Evolutionary conservation across 2,113 vertebrate genomes (phyloP).

Genomic region (Salvator merianae): DNA sequence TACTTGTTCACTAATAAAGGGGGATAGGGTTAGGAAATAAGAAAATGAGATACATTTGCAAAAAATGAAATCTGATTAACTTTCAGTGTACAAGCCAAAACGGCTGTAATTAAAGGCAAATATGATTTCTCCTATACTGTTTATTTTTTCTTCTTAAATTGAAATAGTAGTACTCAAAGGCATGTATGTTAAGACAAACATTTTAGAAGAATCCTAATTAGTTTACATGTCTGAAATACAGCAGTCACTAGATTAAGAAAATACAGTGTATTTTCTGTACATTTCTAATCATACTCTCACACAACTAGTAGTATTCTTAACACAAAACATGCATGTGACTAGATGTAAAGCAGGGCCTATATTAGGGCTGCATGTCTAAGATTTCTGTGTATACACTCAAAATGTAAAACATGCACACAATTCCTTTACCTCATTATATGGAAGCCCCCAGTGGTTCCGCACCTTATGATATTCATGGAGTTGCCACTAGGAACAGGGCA

Average conservation of each 20-base stretch:
- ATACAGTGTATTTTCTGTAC: not conserved
- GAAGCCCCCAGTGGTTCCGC: no score
- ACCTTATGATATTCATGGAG: no score
- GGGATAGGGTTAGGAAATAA: not conserved
- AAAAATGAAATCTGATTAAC: constrained; percentile 1
- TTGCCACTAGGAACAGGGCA: no score
- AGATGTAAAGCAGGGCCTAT: not conserved
- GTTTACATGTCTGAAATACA: not conserved
- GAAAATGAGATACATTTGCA: not conserved
- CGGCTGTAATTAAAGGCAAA: rapidly evolving
- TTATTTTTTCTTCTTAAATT: rapidly evolving
- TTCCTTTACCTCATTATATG: not conserved
- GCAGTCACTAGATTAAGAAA: not conserved
- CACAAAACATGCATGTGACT: no score
- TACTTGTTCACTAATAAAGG: not conserved
- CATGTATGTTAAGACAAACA: no score
- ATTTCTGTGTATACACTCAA: not conserved
- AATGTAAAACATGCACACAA: not conserved
- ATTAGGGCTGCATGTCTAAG: no score
- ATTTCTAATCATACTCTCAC: not conserved
- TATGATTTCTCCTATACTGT: not conserved
- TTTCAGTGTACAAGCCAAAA: not conserved
- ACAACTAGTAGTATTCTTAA: not conserved
- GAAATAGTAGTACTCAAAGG: not conserved
- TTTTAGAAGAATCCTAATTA: no score